phyloP scores from a whole-genome alignment of 1,140 invertebrate genomes.

The Drosophila kanapiae region DNA sequence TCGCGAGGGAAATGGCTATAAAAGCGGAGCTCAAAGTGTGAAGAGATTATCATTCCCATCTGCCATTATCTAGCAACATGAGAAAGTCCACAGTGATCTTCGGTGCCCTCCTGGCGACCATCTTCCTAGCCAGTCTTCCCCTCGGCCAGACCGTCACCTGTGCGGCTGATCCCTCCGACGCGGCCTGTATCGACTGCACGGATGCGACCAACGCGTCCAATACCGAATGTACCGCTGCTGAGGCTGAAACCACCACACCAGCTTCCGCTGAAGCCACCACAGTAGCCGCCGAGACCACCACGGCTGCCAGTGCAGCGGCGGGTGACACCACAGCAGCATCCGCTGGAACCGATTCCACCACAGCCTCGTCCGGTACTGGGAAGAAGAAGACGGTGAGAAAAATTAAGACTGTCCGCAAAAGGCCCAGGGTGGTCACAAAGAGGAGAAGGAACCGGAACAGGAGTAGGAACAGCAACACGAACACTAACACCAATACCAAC shows the following conservation, averaged over 20 bases:
- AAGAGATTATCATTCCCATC: conserved; percentile 2
- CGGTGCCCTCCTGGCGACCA: conserved; percentile 7
- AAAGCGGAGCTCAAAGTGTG: background rate
- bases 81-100: conserved; percentile 6
- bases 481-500: background rate
- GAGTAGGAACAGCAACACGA: background rate
- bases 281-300: background rate
- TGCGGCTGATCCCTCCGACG: background rate
- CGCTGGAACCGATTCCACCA: background rate
- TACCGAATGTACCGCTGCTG: background rate
- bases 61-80: conserved; percentile 1
- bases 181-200: background rate
- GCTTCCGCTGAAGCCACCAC: background rate
- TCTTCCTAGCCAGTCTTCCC: conserved; percentile 4
- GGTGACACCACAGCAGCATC: background rate
- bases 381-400: background rate
- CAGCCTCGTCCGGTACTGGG: background rate
- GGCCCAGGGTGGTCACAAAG: background rate
- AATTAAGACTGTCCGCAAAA: background rate
- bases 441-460: conserved; percentile 1
- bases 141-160: background rate
- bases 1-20: conserved; percentile 2
- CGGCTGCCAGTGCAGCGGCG: background rate
- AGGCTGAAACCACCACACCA: background rate
- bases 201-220: background rate